phyloP scores from a whole-genome alignment of 2,797 vertebrate genomes.

The Platalea minor region DNA sequence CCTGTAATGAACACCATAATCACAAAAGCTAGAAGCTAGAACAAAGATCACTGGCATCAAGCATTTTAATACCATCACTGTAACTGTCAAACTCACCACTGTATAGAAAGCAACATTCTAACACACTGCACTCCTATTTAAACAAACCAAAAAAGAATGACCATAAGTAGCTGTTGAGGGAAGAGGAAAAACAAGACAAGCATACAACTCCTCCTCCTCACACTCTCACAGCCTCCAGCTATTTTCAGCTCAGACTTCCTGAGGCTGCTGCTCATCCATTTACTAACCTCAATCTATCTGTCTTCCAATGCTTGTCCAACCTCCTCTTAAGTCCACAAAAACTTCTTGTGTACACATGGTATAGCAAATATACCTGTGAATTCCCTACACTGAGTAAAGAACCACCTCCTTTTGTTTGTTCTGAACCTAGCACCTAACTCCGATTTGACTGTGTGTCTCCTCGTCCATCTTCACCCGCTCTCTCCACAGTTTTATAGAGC shows the following conservation, averaged over 20 bases:
- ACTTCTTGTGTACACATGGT: neutral
- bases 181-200: conserved; percentile 5
- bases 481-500: neutral
- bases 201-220: neutral
- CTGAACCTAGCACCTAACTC: neutral
- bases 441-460: neutral
- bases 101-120: neutral
- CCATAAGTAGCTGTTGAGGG: neutral
- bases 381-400: neutral
- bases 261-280: neutral
- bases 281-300: neutral
- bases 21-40: neutral
- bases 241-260: neutral
- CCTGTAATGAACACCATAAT: neutral
- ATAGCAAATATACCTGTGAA: neutral
- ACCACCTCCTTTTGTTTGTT: neutral
- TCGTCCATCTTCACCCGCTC: neutral
- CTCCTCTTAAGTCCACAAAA: neutral
- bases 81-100: neutral
- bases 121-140: neutral
- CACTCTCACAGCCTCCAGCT: neutral
- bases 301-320: neutral
- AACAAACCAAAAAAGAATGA: neutral
- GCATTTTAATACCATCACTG: neutral
- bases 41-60: neutral